Conservation (phyloP, 2,797 vertebrate species). For the Anguilla marmorata region DNA sequence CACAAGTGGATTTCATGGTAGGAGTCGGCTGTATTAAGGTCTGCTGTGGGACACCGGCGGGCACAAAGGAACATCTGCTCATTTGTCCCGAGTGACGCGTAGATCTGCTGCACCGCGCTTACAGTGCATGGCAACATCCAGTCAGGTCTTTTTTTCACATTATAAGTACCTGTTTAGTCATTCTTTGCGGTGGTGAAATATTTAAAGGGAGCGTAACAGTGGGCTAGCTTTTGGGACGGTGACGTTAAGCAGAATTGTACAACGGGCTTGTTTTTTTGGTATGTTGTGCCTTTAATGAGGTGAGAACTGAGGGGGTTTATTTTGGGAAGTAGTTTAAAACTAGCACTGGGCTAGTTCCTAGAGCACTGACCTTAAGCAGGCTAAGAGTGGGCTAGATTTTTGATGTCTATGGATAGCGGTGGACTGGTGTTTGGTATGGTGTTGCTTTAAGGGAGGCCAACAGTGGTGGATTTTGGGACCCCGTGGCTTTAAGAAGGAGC, state of each 20-base stretch:
- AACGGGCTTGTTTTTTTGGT: not conserved
- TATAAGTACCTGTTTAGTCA: not conserved
- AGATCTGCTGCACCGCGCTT: slow-evolving; percentile 51
- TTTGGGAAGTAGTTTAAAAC: not conserved
- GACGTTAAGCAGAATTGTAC: not conserved
- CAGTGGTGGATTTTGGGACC: not conserved
- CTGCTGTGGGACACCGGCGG: slow-evolving; percentile 35
- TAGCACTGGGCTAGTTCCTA: not conserved
- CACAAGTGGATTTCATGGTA: slow-evolving; percentile 66
- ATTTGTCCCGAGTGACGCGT: slow-evolving; percentile 52
- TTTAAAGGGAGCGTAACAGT: not conserved
- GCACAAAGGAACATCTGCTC: slow-evolving; percentile 76
- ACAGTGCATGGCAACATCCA: not conserved
- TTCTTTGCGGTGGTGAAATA: not conserved
- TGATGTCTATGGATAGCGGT: not conserved
- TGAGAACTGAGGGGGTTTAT: not conserved
- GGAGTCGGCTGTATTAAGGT: slow-evolving; percentile 39
- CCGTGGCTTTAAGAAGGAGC: slow-evolving; percentile 29
- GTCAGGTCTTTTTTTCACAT: not conserved
- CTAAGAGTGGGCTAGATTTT: not conserved
- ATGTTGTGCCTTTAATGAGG: not conserved
- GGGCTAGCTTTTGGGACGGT: slow-evolving; percentile 16
- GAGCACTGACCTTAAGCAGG: not conserved
- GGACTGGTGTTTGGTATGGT: not conserved
- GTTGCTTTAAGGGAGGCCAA: slow-evolving; percentile 25